Conservation (phyloP, 2,113 vertebrate species). For the Nannospalax galili region DNA sequence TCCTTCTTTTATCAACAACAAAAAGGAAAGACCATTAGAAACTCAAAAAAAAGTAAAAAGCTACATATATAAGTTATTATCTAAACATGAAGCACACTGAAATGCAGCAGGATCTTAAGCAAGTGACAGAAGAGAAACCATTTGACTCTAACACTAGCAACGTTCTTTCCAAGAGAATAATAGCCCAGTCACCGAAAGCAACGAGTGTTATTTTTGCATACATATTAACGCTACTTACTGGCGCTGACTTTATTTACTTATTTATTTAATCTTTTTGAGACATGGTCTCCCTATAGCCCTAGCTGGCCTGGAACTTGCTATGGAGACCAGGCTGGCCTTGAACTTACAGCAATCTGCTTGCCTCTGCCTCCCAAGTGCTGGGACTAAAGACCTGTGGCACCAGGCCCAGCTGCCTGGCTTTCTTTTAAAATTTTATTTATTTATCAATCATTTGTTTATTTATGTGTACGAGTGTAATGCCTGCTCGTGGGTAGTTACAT, state of each 20-base stretch:
- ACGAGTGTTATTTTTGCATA: conserved; percentile 17
- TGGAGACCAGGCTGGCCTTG: too few species aligned
- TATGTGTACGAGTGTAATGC: too few species aligned
- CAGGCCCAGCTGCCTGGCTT: too few species aligned
- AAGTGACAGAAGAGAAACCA: conserved; percentile 48
- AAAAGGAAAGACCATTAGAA: conserved; percentile 74
- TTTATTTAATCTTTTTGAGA: too few species aligned
- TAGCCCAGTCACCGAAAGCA: neutral
- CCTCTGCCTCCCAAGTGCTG: too few species aligned
- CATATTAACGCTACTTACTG: neutral
- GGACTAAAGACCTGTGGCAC: too few species aligned
- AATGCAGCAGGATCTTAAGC: conserved; percentile 56
- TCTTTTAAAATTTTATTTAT: too few species aligned
- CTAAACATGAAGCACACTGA: conserved; percentile 65
- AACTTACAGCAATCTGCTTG: too few species aligned
- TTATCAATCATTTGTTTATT: too few species aligned
- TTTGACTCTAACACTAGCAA: neutral
- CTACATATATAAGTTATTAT: conserved; percentile 49
- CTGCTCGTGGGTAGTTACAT: neutral
- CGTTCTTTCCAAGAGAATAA: neutral
- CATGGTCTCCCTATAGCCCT: too few species aligned
- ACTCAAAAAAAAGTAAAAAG: conserved; percentile 57
- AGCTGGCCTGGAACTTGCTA: too few species aligned
- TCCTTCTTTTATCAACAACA: conserved; percentile 69
- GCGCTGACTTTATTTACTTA: too few species aligned